Base-by-base conservation (phyloP, 2,113 vertebrate species). In the Geococcyx californianus region DNA sequence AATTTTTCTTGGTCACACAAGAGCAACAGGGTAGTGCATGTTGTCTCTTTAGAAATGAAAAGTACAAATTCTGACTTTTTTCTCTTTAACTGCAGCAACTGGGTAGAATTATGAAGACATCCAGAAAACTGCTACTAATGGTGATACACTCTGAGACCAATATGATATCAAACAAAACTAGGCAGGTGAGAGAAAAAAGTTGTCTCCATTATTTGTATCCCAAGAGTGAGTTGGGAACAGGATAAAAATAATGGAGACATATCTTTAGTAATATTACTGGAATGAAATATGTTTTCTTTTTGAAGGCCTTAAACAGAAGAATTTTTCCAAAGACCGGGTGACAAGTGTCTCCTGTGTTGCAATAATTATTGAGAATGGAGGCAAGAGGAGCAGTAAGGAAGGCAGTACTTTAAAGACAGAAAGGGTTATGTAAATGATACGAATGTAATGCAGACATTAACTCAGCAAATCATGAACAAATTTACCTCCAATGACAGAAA, bases 381-480 rank as follows among this genome's bases (percentile, higher is more conserved):
- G 14, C 7, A 74, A 89, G 25, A 19, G 44, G 24, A 88, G 16
- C 34, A 52, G 16, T 63, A 63, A 81, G 44, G 18, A 80, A 59
- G 8, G 18, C 3, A 62, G 31, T 44, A 7, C 6, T 52, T 74
- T 47, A 47, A 92, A 87, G 92, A 52, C 45, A 52, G 19, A 59
- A 25, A 18, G n/a, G 17, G 34, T 1, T 83, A 80, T 59, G 34
- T 42, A 89, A 67, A 86, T 33, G 29, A 86, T 20, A 52, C 16
- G 63, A 77, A 84, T 15, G 13, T n/a, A 89, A 90, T 26, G 51
- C 6, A 63, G 33, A 47, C 10, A 59, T 80, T 52, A 90, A 63
- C 21, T 70, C 44, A 94, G 38, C 33, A 84, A 92, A 90, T 88
- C 25, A 38, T 64, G 67, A 92, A 93, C 13, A 87, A 94, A 67